phyloP scores from a whole-genome alignment of 2,797 vertebrate species.

The Bryconaethiops microstoma region DNA sequence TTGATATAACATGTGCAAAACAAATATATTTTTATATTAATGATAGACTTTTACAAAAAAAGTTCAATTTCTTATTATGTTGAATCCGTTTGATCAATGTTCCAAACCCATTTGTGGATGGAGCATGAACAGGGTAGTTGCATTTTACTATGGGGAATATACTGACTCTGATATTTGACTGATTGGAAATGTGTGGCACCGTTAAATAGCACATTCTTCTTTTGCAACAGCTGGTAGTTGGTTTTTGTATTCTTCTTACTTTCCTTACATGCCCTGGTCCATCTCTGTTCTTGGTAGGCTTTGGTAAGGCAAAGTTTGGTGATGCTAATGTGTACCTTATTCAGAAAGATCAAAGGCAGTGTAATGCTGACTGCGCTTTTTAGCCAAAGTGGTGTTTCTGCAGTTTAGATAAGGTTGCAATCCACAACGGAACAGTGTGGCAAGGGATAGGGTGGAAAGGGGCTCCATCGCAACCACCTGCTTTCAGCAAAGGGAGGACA shows the following conservation, averaged over 20 bases:
- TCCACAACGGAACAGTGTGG: not conserved
- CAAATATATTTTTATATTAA: too few species aligned
- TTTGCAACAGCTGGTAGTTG: too few species aligned
- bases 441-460: conserved; percentile 66
- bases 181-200: not conserved
- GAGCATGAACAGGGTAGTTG: not conserved
- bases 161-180: not conserved
- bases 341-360: not conserved
- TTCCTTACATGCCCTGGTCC: not conserved
- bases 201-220: not conserved
- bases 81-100: too few species aligned
- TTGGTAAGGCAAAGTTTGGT: too few species aligned
- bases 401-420: conserved; percentile 30
- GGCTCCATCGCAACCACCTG: conserved; percentile 8
- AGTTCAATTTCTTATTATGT: too few species aligned
- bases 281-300: too few species aligned
- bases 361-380: conserved; percentile 3
- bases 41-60: too few species aligned
- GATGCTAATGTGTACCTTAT: too few species aligned
- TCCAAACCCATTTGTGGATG: too few species aligned
- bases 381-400: not conserved
- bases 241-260: not conserved
- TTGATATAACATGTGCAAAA: too few species aligned
- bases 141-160: too few species aligned
- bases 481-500: conserved; percentile 11